Evolutionary conservation across 2,888 invertebrate genomes (phyloP), one percentile per base, ranked within the genome.

Genomic region (Melanchra persicariae): DNA sequence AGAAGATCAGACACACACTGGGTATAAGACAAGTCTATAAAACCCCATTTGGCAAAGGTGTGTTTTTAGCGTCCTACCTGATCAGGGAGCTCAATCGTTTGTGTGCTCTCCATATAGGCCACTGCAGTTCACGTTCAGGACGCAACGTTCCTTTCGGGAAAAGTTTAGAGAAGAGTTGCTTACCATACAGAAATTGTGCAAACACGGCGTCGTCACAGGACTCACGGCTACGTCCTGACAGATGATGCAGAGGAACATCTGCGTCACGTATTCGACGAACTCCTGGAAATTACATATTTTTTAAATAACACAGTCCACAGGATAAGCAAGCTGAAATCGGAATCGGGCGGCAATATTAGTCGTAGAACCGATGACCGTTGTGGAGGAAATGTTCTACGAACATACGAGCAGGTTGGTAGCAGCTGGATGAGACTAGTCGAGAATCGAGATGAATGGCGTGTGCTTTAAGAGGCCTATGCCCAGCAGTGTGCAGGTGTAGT

Each of bases 121-220:
- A n/a, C 22, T 47, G n/a, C 47, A n/a, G 47, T 49, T 49, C 49
- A 24, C 49, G 22, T 6, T 12, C 49, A 1, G 47, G n/a, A n/a
- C 34, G 9, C 34, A 34, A 51, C 24, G 1, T 47, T 37, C 9
- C 4, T 17, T 12, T 12, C 10, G 40, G 10, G 40, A 71, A 30
- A 30, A 30, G 30, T 30, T 24, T 67, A 15, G 0, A 26, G 2
- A 52, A 40, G 4, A 2, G 19, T 24, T 40, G 90, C 94, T 93
- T 89, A 97, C 97, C 94, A 96, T 94, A 87, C 98, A 98, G 77
- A 98, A 97, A 87, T 97, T 98, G 88, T 98, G 98, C 55, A 93
- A 91, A 86, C 98, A 98, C 0, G 96, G 94, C 0, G 98, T 97
- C 0, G 98, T 98, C 24, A 98, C 96, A 0, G 98, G 98, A 70